phyloP scores from a whole-genome alignment of 2,888 invertebrate genomes.

The Eurytoma californica region DNA sequence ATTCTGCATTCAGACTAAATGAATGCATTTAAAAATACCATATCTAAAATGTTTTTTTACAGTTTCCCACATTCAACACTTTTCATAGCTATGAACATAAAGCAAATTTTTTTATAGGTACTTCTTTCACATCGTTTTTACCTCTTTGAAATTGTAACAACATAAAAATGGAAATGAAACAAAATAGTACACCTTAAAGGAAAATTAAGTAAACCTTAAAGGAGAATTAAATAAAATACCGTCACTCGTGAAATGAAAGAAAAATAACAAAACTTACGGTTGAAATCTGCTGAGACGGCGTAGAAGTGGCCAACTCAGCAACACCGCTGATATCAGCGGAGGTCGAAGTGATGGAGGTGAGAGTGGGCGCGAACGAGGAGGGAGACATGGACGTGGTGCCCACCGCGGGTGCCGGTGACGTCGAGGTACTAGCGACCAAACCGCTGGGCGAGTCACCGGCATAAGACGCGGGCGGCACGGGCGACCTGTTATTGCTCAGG shows the following conservation, averaged over 20 bases:
- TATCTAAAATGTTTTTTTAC: too few relatives aligned
- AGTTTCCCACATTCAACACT: too few relatives aligned
- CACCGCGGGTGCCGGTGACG: constrained; percentile 13
- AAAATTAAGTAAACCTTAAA: too few relatives aligned
- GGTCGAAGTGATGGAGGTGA: background rate
- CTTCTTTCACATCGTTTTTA: too few relatives aligned
- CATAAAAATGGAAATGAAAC: too few relatives aligned
- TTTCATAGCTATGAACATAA: background rate
- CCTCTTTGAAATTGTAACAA: too few relatives aligned
- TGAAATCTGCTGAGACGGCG: background rate
- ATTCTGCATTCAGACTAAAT: too few relatives aligned
- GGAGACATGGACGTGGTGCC: constrained; percentile 6
- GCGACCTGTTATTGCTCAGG: constrained; percentile 39
- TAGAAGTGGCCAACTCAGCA: background rate
- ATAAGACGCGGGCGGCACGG: constrained; percentile 15
- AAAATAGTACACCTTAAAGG: too few relatives aligned
- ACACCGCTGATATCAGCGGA: background rate
- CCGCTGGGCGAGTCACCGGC: constrained; percentile 25
- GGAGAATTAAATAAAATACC: background rate
- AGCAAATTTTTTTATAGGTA: too few relatives aligned
- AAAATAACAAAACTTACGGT: too few relatives aligned
- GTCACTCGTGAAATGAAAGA: constrained; percentile 1
- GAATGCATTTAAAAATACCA: too few relatives aligned
- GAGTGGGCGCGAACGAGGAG: background rate
- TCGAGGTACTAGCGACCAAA: background rate